Base-by-base conservation (phyloP, 2,888 invertebrate genomes). In the Synergus umbraculus region DNA sequence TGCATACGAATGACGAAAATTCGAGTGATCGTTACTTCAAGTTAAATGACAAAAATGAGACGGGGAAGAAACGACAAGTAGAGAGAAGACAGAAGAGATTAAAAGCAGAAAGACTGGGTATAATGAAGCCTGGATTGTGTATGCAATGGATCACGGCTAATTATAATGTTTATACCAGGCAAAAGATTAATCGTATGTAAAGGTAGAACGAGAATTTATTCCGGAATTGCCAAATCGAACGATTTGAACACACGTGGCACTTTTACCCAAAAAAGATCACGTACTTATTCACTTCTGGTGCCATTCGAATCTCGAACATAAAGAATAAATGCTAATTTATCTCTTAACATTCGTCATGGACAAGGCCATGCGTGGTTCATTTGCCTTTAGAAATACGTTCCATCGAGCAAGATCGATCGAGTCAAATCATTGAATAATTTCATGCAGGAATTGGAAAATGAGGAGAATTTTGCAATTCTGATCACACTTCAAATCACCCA, bases 1-100 rank as follows among this genome's bases (percentile, higher is more conserved):
- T 86, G 90, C 89, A 90, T 91, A 90, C 90, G 87, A 90, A 90
- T 90, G 86, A 85, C 87, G 80, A 85, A 88, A 89, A 90, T 89
- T 89, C 88, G 87, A 88, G 87, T 83, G 85, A 84, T 87, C 86
- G 86, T 89, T 86, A 84, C 83, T 80, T 83, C 49, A 76, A 65
- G 37, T 81, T 78, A 82, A 82, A 85, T 84, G 82, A 77, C 77
- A 82, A 79, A 81, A 83, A 81, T 80, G 84, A 81, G 83, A 79
- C 77, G 78, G 77, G 76, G 77, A 77, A 77, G 79, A 76, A 80
- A 76, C 81, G 76, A 79, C 78, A 81, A 60, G 78, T 81, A 81
- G 79, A 80, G 65, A 49, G 65, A 49, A 58, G 41, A 76, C 9
- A 41, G 60, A 82, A 80, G 67, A 76, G 73, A 60, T 13, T 18